Evolutionary conservation across 2,888 invertebrate genomes (phyloP), one percentile per base, ranked within the genome.

Genomic region (Aethes cnicana): DNA sequence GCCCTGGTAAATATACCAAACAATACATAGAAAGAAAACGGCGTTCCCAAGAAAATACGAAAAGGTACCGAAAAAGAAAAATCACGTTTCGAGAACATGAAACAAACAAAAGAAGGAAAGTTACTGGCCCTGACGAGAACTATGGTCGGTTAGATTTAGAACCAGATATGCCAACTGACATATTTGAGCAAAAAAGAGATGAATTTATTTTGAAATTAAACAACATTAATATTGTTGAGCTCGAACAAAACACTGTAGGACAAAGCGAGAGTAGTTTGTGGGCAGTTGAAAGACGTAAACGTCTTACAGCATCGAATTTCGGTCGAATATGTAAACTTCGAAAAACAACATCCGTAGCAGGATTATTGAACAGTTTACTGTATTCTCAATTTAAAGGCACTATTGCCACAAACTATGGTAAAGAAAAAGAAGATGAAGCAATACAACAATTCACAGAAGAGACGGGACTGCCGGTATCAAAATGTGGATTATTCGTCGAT

Each of bases 281-380:
- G 53, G 28, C 37, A 41, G 30, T 43, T 21, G 43, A 53, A 54
- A 48, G 54, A 30, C 42, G 48, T 28, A 49, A 49, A 23, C 49
- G 48, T 17, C 30, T 54, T 11, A 54, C 54, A 41, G 54, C 49
- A 33, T 49, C 54, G 9, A 49, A 46, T 23, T 54, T 49, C 28
- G 47, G 55, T 17, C 32, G 32, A 47, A 44, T 55, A 16, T 52
- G 53, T 48, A 56, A 56, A 46, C 9, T 48, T 35, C 33, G 53
- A 30, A 41, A 46, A 50, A 46, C 35, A 28, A 55, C 55, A 32
- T 55, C 55, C 33, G 41, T 35, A 32, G n/a, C 30, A 35, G 44
- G 44, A 25, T 4, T 54, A 23, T 39, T 48, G 39, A 54, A 54
- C 48, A 39, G 44, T 23, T 33, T 54, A 12, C 26, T 54, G 32